These are phyloP conservation scores for Heterotilapia buettikoferi DNA, from an alignment of 2,113 vertebrate species.

Conservation along the genomic window DNA sequence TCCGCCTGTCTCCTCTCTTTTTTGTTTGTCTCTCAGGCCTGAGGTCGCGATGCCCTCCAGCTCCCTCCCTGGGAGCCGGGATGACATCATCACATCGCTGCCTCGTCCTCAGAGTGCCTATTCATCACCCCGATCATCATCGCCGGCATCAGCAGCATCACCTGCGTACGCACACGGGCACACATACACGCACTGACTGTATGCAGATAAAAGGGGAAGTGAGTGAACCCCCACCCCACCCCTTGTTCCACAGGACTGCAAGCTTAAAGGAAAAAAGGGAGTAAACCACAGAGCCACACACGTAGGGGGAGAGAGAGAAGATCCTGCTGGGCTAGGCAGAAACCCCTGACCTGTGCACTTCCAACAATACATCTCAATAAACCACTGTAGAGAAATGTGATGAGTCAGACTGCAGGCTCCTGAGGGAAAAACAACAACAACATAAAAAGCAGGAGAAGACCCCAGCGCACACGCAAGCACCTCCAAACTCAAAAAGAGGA, in stretches of 20 bases:
- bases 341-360: conserved; percentile 64
- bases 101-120: conserved; percentile 52
- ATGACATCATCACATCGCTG: conserved; percentile 64
- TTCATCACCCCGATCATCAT: conserved; percentile 67
- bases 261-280: conserved; percentile 10
- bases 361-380: conserved; percentile 68
- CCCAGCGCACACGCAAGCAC: not conserved
- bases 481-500: not conserved
- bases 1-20: not conserved
- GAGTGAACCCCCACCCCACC: not conserved
- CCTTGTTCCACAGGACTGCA: conserved; percentile 14
- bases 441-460: conserved; percentile 32
- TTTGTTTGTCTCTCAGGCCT: conserved; percentile 16
- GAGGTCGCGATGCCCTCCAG: conserved; percentile 63
- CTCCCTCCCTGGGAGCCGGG: conserved; percentile 28
- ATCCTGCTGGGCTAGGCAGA: conserved; percentile 63
- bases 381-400: conserved; percentile 51
- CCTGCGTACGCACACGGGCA: conserved; percentile 9
- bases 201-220: conserved; percentile 23
- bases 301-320: not conserved
- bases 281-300: not conserved
- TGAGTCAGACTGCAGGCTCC: conserved; percentile 58
- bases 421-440: conserved; percentile 55
- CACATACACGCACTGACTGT: not conserved
- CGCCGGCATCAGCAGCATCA: conserved; percentile 53